A percentile compares a stretch with the other conserved stretches of the same genome.
These are phyloP conservation scores for Octodon degus DNA, from an alignment of 2,113 vertebrate species.

Conservation along the genomic window DNA sequence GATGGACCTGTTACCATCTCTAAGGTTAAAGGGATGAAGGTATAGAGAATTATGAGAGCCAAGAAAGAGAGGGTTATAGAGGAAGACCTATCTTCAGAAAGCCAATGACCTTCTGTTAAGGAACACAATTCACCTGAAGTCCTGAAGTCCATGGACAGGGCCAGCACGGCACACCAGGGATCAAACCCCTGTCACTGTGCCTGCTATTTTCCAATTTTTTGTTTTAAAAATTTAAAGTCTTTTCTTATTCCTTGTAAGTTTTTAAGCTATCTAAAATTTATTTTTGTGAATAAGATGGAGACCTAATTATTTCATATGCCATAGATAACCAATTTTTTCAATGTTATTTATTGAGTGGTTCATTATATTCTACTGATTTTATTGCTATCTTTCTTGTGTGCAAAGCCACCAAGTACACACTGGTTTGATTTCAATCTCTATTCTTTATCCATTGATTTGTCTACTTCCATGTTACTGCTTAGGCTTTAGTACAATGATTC, in stretches of 20 bases:
- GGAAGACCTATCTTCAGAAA: background rate
- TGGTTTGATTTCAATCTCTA: slow-evolving; percentile 14
- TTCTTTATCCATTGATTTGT: background rate
- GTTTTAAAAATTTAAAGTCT: background rate
- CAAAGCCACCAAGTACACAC: background rate
- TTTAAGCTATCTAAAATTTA: background rate
- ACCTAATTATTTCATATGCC: slow-evolving; percentile 36
- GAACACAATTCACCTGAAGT: background rate
- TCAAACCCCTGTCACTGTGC: too few relatives aligned
- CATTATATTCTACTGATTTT: background rate
- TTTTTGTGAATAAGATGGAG: slow-evolving; percentile 8
- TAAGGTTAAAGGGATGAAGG: background rate
- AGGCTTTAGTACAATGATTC: background rate
- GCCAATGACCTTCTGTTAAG: background rate
- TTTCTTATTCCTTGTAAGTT: background rate
- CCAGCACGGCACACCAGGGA: too few relatives aligned
- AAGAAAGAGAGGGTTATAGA: background rate
- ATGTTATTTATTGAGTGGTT: slow-evolving; percentile 16
- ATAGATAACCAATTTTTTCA: background rate
- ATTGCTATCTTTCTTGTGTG: background rate
- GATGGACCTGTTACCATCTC: background rate
- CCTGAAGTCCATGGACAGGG: too few relatives aligned
- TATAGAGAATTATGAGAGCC: background rate
- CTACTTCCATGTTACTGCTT: background rate
- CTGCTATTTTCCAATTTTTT: background rate